These are phyloP conservation scores for Rotaria macrura DNA, from an alignment of 2,888 invertebrate genomes.

Conservation along the genomic window DNA sequence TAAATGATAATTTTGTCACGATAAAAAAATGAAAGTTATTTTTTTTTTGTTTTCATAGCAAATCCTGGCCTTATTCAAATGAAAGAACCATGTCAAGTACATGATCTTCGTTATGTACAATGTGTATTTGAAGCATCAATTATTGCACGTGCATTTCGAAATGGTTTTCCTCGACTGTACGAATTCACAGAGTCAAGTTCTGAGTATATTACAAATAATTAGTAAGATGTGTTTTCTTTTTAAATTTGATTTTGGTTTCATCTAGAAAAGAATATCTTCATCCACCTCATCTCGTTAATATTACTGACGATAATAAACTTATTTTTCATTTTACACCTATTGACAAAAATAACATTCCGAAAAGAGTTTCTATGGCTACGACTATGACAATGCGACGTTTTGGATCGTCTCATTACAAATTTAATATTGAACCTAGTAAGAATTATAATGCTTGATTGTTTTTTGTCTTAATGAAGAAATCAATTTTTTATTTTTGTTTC, in stretches of 20 bases:
- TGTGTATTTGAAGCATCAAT: background rate
- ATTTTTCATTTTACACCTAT: background rate
- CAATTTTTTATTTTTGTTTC: background rate
- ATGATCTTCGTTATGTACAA: background rate
- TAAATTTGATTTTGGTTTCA: background rate
- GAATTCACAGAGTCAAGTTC: background rate
- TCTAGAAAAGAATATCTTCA: background rate
- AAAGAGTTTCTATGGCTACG: background rate
- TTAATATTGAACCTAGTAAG: background rate
- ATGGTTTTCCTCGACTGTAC: background rate
- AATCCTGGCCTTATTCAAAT: background rate
- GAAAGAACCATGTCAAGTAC: background rate
- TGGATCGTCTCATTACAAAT: background rate
- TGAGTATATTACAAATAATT: background rate
- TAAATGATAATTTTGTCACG: no score
- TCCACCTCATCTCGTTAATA: background rate
- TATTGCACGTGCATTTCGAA: background rate
- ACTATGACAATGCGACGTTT: background rate
- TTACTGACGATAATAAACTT: background rate
- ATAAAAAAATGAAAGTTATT: no score
- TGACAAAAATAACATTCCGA: background rate
- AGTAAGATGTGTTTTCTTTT: background rate
- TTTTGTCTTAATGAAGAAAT: no score
- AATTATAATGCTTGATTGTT: no score
- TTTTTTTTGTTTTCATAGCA: background rate